Conservation (phyloP, 2,888 invertebrate species). For the Hemicrepidius hirtus region DNA sequence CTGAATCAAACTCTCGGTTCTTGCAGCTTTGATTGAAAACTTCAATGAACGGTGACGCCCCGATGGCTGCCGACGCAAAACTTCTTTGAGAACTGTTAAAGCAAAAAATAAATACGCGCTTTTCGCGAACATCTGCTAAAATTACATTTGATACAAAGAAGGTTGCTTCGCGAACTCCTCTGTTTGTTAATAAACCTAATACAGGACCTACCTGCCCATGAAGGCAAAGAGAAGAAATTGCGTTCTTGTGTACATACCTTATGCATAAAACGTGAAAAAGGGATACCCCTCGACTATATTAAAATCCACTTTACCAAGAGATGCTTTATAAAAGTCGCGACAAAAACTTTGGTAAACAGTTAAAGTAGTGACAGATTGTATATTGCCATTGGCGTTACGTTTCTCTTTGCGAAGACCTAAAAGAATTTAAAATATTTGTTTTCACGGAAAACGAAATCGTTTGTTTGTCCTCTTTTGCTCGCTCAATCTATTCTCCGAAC, state of each 20-base stretch:
- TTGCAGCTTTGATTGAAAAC: constrained; percentile 50
- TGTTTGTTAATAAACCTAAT: constrained; percentile 33
- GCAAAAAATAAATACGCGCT: constrained; percentile 50
- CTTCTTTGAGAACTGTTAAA: constrained; percentile 49
- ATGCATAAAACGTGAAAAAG: background rate
- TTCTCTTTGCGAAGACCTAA: constrained; percentile 10
- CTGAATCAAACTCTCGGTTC: constrained; percentile 45
- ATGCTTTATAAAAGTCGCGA: constrained; percentile 28
- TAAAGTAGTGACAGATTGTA: constrained; percentile 26
- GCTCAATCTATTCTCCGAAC: background rate
- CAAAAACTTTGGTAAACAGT: constrained; percentile 25
- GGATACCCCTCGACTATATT: constrained; percentile 9
- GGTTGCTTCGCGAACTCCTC: constrained; percentile 10
- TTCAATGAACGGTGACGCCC: constrained; percentile 48
- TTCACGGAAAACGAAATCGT: background rate
- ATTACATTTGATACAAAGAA: constrained; percentile 47
- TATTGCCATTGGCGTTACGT: constrained; percentile 25
- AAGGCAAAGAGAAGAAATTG: constrained; percentile 5
- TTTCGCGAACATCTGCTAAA: constrained; percentile 45
- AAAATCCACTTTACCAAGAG: constrained; percentile 21
- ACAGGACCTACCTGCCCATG: constrained; percentile 2
- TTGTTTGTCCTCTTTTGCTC: constrained; percentile 3
- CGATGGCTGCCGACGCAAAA: constrained; percentile 45
- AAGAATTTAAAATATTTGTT: constrained; percentile 23
- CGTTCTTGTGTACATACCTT: constrained; percentile 5